Evolutionary conservation across 2,797 vertebrate genomes (phyloP), one percentile per base, ranked within the genome.

Genomic region (Oreochromis grahami): DNA sequence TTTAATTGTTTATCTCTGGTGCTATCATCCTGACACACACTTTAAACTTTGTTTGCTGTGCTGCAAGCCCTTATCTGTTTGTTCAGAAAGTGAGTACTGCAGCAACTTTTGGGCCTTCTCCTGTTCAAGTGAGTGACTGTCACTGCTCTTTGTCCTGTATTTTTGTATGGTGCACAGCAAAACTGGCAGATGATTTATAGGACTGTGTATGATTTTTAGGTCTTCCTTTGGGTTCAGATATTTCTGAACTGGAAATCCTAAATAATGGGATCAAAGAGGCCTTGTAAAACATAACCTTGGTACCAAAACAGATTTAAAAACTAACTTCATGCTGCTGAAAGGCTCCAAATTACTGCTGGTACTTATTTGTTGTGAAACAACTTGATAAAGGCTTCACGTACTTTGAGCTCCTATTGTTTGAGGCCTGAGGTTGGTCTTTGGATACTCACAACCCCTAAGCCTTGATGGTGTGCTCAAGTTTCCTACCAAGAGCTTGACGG

Each of bases 21-120:
- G 26, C 82, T 53, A 72, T 84, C 55, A 32, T 83, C 38, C 38
- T 83, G 84, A 88, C 34, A n/a, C 48, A 38, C 65, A 60, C 81
- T 91, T 88, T 83, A 51, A 90, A 81, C 83, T 76, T 85, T 45
- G 21, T 84, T 89, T 87, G 65, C 79, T 84, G 84, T 87, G 83
- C 55, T 87, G 68, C 82, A 36, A 82, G 74, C 56, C 8, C 50
- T 78, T 78, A 50, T 77, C 77, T 79, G 12, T 87, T 68, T 90
- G 86, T 82, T 89, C 50, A 89, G 79, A 50, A 90, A 88, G 77
- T 91, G 21, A 79, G 41, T 76, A 74, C 15, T 60, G 72, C 65
- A 77, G 86, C 68, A 88, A 68, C 70, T 87, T 88, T 60, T 34
- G 82, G 72, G 52, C 24, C 24, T 89, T 82, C 83, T 82, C 24